phyloP scores from a whole-genome alignment of 2,113 vertebrate species.

The Dolichotis patagonum region DNA sequence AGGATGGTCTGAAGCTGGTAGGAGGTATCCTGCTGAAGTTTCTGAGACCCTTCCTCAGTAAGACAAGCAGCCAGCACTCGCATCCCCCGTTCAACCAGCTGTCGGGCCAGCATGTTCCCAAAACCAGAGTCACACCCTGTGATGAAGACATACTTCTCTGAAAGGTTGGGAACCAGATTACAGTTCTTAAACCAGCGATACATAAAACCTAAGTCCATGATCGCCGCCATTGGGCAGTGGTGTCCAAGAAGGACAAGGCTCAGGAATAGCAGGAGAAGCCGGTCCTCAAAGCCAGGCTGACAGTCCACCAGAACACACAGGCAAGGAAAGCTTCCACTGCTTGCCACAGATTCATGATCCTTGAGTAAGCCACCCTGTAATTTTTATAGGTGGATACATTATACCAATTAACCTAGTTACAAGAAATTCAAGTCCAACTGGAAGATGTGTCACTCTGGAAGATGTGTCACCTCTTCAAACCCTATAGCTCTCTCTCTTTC shows the following conservation, averaged over 20 bases:
- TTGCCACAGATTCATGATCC: background rate
- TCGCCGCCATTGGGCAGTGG: conserved; percentile 33
- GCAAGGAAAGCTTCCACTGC: background rate
- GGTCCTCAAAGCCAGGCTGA: background rate
- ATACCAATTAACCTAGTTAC: conserved; percentile 71
- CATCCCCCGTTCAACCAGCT: conserved; percentile 89
- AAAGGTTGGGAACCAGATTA: conserved; percentile 78
- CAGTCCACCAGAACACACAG: background rate
- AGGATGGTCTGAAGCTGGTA: conserved; percentile 85
- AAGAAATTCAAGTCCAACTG: conserved; percentile 82
- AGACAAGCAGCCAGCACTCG: conserved; percentile 91
- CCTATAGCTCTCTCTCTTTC: background rate
- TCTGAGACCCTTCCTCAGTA: conserved; percentile 86
- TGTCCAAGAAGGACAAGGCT: background rate
- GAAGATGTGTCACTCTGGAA: conserved; percentile 76
- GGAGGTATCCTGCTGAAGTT: conserved; percentile 86
- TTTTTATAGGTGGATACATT: conserved; percentile 73
- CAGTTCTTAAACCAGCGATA: conserved; percentile 82
- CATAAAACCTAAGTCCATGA: conserved; percentile 75
- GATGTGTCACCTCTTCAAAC: conserved; percentile 38
- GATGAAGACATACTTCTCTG: conserved; percentile 90
- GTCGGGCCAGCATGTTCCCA: conserved; percentile 89
- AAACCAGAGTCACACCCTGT: conserved; percentile 95
- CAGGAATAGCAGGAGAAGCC: background rate
- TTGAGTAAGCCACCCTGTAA: conserved; percentile 56